Evolutionary conservation across 2,797 vertebrate genomes (phyloP).

Genomic region (Myotis pilosus): DNA sequence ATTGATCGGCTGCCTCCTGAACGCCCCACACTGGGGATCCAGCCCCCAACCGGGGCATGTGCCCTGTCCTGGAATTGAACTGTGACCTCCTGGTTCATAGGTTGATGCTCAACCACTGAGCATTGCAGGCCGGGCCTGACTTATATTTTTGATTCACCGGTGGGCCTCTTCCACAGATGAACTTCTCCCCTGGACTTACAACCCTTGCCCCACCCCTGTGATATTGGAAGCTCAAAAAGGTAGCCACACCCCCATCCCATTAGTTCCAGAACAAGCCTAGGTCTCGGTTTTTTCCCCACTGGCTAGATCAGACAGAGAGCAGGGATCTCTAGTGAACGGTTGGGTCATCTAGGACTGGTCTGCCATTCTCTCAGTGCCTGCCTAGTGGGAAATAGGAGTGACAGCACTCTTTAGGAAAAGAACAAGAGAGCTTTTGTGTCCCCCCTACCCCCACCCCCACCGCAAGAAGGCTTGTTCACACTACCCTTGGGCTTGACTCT

Average conservation of each 20-base stretch:
- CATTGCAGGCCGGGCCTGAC: neutral
- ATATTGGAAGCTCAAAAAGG: neutral
- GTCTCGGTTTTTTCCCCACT: neutral
- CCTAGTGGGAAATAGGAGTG: neutral
- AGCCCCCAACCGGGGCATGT: too few species aligned
- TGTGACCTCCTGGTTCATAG: too few species aligned
- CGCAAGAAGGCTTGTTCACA: neutral
- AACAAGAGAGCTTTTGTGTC: neutral
- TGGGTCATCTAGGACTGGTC: neutral
- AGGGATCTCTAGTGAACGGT: neutral
- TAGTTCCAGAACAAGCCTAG: neutral
- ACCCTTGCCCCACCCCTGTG: neutral
- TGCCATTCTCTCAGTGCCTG: neutral
- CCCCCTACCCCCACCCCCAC: too few species aligned
- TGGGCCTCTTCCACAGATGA: neutral
- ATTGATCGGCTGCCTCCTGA: too few species aligned
- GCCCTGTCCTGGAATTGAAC: too few species aligned
- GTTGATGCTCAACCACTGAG: too few species aligned
- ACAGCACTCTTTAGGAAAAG: neutral
- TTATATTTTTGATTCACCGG: neutral
- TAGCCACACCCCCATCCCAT: neutral
- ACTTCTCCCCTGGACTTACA: neutral
- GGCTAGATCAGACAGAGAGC: neutral
- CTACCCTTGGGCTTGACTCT: neutral
- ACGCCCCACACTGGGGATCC: too few species aligned